phyloP scores from a whole-genome alignment of 1,140 invertebrate species.

The Drosophila malerkotliana region DNA sequence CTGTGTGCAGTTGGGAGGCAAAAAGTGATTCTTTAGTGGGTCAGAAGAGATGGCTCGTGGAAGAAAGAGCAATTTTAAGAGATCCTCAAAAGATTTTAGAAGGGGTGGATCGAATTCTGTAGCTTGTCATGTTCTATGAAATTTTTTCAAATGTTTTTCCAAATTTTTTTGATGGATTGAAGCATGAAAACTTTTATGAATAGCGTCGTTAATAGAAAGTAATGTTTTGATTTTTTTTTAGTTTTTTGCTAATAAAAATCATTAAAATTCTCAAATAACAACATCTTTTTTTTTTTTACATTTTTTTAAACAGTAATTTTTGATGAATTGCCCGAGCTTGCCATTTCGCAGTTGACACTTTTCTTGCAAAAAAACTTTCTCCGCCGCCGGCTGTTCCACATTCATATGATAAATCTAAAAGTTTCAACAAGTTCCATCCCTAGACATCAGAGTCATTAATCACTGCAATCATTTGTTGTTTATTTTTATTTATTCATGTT shows the following conservation, averaged over 20 bases:
- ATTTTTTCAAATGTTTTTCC: background rate
- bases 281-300: no score
- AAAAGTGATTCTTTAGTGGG: conserved; percentile 25
- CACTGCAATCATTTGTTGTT: conserved; percentile 59
- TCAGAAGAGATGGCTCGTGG: conserved; percentile 38
- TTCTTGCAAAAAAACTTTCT: background rate
- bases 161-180: conserved; percentile 9
- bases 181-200: conserved; percentile 4
- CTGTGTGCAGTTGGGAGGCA: conserved; percentile 29
- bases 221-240: background rate
- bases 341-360: background rate
- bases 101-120: conserved; percentile 23
- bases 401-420: conserved; percentile 30
- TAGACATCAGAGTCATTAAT: conserved; percentile 56
- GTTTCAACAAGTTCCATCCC: conserved; percentile 41
- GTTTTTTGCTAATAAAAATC: background rate
- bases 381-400: background rate
- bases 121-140: conserved; percentile 44
- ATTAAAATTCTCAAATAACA: background rate
- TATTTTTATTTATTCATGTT: conserved; percentile 58
- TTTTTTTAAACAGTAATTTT: no score
- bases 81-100: background rate
- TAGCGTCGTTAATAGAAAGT: conserved; percentile 6
- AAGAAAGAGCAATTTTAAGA: conserved; percentile 33
- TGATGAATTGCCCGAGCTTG: background rate